phyloP scores from a whole-genome alignment of 2,797 vertebrate genomes.

The Parauchenoglanis ngamensis region DNA sequence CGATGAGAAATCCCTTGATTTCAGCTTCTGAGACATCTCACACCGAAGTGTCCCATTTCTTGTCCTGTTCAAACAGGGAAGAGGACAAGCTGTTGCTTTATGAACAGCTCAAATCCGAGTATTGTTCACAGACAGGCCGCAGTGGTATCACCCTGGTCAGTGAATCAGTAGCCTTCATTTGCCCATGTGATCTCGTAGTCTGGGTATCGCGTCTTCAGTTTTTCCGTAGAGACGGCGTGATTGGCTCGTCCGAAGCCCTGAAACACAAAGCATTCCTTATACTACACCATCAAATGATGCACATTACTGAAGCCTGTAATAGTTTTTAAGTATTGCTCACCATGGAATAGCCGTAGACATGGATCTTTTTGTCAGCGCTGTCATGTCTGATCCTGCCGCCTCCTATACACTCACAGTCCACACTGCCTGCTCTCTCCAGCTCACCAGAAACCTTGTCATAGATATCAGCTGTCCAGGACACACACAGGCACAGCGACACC shows the following conservation, averaged over 20 bases:
- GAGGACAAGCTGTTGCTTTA: not conserved
- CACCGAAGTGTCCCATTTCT: not conserved
- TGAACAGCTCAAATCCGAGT: not conserved
- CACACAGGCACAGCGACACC: not conserved
- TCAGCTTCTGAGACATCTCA: not conserved
- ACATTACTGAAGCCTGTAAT: not conserved
- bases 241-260: constrained; percentile 92
- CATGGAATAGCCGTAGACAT: constrained; percentile 95
- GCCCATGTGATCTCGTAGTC: constrained; percentile 91
- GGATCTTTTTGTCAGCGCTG: constrained; percentile 82
- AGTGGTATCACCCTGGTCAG: not conserved
- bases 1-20: not conserved
- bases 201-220: constrained; percentile 83
- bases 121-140: not conserved
- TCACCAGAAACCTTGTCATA: constrained; percentile 85
- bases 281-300: not conserved
- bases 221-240: constrained; percentile 84
- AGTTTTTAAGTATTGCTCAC: constrained; percentile 66
- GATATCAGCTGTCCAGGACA: constrained; percentile 80
- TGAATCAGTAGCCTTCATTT: constrained; percentile 89
- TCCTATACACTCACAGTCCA: constrained; percentile 89
- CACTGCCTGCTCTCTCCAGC: constrained; percentile 77
- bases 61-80: constrained; percentile 1
- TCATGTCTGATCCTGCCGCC: constrained; percentile 91
- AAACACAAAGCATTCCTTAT: not conserved